Percentiles rank a stretch among this genome's conserved stretches.
These are phyloP conservation scores for Andinoacara biseriatus DNA, from an alignment of 2,113 vertebrate species.

Conservation along the genomic window DNA sequence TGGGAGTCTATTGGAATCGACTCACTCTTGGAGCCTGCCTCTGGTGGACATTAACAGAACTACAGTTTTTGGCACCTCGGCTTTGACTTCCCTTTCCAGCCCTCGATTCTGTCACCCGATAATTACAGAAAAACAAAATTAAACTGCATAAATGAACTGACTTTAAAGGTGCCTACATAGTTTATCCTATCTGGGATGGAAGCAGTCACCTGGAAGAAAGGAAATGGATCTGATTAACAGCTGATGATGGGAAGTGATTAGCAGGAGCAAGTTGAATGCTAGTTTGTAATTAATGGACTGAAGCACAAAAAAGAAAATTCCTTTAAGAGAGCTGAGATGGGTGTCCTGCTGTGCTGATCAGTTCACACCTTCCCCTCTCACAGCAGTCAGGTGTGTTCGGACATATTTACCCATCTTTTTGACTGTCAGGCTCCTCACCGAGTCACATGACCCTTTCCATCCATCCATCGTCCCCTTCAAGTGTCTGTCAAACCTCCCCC, in stretches of 20 bases:
- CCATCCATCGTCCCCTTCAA: background rate
- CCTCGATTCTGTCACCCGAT: fast-evolving
- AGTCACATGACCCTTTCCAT: constrained; percentile 12
- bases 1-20: background rate
- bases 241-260: background rate
- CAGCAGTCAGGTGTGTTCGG: background rate
- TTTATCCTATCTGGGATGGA: background rate
- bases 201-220: background rate
- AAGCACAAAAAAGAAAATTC: background rate
- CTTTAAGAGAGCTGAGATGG: background rate
- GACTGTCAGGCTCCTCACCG: constrained; percentile 9
- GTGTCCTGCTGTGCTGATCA: background rate
- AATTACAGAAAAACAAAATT: background rate
- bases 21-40: background rate
- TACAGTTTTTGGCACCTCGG: background rate
- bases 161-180: background rate
- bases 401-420: background rate
- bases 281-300: background rate
- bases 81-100: no score
- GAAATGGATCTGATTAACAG: background rate
- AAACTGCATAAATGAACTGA: background rate
- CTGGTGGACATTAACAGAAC: background rate
- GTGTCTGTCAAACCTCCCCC: background rate
- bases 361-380: background rate
- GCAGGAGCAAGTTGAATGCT: fast-evolving